Percentiles rank a stretch among this genome's conserved stretches.
Conservation (phyloP, 2,888 invertebrate species). For the Lymantria monacha region DNA sequence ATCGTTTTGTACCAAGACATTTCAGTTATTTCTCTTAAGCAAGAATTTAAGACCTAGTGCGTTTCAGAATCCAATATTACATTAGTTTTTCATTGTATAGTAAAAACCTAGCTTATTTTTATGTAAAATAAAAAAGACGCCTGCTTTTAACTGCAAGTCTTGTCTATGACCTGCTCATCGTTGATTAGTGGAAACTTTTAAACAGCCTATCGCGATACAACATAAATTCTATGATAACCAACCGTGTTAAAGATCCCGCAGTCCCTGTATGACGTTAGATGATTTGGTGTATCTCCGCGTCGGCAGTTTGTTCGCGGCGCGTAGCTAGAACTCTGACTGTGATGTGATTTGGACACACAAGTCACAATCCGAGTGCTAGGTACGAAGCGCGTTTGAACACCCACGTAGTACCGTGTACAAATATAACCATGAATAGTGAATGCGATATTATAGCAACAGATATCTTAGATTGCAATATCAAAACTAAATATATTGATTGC, state of each 20-base stretch:
- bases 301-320: conserved; percentile 65
- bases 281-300: conserved; percentile 12
- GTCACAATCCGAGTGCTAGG: conserved; percentile 92
- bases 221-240: conserved; percentile 1
- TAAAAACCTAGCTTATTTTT: too few species aligned
- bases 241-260: conserved; percentile 13
- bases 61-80: too few species aligned
- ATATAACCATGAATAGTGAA: conserved; percentile 18
- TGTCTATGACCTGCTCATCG: too few species aligned
- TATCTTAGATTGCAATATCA: conserved; percentile 1
- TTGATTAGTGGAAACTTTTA: too few species aligned
- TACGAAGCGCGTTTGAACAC: conserved; percentile 50
- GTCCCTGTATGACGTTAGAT: conserved; percentile 21
- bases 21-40: too few species aligned
- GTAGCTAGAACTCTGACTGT: conserved; percentile 98
- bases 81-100: too few species aligned
- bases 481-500: not conserved
- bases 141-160: too few species aligned
- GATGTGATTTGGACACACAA: conserved; percentile 91
- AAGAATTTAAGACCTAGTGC: too few species aligned
- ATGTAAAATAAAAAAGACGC: too few species aligned
- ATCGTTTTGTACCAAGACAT: too few species aligned
- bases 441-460: conserved; percentile 3
- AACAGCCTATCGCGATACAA: not conserved
- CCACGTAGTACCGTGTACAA: conserved; percentile 1